Percentiles rank a stretch among this genome's conserved stretches.
Conservation (phyloP, 2,888 invertebrate species). For the Lasioglossum calceatum region DNA sequence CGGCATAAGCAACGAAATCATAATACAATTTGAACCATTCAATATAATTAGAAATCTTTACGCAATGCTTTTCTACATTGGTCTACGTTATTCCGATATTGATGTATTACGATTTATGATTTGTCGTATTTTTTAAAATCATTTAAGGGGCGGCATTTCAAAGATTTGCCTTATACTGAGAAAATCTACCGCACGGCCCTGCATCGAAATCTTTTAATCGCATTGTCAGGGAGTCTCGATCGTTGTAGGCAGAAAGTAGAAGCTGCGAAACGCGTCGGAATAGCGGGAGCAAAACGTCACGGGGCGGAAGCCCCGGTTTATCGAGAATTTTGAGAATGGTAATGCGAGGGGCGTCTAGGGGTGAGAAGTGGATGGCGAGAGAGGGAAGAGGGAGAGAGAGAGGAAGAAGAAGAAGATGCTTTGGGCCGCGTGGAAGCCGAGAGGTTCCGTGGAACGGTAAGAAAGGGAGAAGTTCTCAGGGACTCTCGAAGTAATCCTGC, state of each 20-base stretch:
- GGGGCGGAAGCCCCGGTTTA: conserved; percentile 69
- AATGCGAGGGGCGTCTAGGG: conserved; percentile 59
- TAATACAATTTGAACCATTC: no score
- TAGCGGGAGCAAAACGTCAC: conserved; percentile 53
- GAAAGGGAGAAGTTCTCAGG: conserved; percentile 81
- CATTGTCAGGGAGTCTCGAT: conserved; percentile 39
- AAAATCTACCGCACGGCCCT: no score
- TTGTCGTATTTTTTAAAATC: no score
- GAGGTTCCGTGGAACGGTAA: conserved; percentile 65
- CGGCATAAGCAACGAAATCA: no score
- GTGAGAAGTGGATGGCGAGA: conserved; percentile 19
- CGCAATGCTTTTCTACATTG: no score
- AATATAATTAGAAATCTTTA: no score
- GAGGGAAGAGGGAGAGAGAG: not conserved
- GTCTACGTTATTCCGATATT: no score
- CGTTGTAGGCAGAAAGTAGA: conserved; percentile 49
- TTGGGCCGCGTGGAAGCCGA: conserved; percentile 57
- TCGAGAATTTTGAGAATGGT: conserved; percentile 79
- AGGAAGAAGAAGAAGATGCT: conserved; percentile 36
- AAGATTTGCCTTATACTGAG: no score
- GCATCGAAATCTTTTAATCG: not conserved
- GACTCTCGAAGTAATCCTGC: conserved; percentile 82
- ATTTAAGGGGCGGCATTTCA: no score
- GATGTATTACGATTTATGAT: no score
- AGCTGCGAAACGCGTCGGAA: conserved; percentile 14